Evolutionary conservation across 2,888 invertebrate genomes (phyloP).

Genomic region (Dolichopus griseipennis): DNA sequence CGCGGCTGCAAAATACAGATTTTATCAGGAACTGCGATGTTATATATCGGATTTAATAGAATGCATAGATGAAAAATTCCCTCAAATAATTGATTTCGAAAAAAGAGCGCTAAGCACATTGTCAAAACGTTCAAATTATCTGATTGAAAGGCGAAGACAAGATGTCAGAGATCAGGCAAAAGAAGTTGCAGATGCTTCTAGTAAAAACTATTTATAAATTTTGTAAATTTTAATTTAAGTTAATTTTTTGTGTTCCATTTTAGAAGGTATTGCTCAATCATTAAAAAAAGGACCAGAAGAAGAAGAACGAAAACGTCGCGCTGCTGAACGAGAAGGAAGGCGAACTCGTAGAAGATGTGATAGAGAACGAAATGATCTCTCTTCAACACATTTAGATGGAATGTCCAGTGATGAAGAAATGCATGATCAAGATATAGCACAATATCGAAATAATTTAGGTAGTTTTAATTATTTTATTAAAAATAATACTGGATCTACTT

Average conservation of each 20-base stretch:
- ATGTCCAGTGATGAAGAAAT: constrained; percentile 96
- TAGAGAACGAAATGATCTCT: constrained; percentile 58
- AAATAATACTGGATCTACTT: background rate
- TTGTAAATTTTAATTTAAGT: constrained; percentile 1
- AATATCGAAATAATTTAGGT: constrained; percentile 51
- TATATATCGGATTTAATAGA: constrained; percentile 95
- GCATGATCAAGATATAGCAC: constrained; percentile 66
- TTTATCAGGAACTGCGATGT: constrained; percentile 92
- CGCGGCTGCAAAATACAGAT: constrained; percentile 75
- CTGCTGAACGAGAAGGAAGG: constrained; percentile 86
- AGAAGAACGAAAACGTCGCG: constrained; percentile 66
- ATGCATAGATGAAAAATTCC: constrained; percentile 92
- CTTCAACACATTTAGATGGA: constrained; percentile 72
- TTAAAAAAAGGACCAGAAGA: constrained; percentile 45
- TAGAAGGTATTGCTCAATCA: constrained; percentile 23
- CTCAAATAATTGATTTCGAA: constrained; percentile 68
- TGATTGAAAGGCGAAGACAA: constrained; percentile 75
- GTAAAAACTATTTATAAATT: constrained; percentile 38
- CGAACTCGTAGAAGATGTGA: constrained; percentile 75
- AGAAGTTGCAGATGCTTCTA: constrained; percentile 66
- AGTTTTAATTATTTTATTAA: constrained; percentile 16
- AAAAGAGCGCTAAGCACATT: constrained; percentile 64
- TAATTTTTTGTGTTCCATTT: constrained; percentile 13
- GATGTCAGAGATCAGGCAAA: constrained; percentile 92
- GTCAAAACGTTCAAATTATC: constrained; percentile 61